Evolutionary conservation across 2,113 vertebrate species (phyloP).

Genomic region (Phodopus roborovskii): DNA sequence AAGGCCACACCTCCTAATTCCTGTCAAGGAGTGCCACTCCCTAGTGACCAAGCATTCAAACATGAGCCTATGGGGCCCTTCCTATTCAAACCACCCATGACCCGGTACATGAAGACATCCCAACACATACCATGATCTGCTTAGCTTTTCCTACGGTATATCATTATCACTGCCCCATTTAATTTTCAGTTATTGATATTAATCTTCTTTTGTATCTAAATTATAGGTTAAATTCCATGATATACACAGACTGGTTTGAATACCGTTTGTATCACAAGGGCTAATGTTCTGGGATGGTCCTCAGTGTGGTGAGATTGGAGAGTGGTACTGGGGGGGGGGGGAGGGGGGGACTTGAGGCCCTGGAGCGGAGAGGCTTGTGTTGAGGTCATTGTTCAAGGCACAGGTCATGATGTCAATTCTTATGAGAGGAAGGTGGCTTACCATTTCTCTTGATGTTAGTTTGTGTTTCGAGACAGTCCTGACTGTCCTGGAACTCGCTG

Average conservation of each 20-base stretch:
- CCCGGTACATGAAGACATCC: background rate
- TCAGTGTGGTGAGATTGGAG: too few species aligned
- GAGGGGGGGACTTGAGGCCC: background rate
- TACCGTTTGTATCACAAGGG: background rate
- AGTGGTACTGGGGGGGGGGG: too few species aligned
- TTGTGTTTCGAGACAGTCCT: background rate
- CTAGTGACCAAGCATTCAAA: background rate
- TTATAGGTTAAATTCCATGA: background rate
- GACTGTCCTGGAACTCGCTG: background rate
- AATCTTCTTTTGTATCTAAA: background rate
- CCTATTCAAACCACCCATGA: background rate
- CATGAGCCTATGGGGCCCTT: background rate
- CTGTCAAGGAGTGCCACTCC: background rate
- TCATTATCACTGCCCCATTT: background rate
- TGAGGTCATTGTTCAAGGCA: background rate
- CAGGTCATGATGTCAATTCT: too few species aligned
- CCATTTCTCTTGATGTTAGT: background rate
- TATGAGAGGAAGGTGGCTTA: background rate
- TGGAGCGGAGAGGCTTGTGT: too few species aligned
- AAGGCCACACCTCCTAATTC: background rate
- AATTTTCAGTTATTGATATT: background rate
- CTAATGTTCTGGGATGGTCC: background rate
- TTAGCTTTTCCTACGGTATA: background rate
- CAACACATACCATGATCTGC: too few species aligned
- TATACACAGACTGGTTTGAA: background rate